Base-by-base conservation (phyloP, 2,888 invertebrate genomes). In the Agrochola circellaris region DNA sequence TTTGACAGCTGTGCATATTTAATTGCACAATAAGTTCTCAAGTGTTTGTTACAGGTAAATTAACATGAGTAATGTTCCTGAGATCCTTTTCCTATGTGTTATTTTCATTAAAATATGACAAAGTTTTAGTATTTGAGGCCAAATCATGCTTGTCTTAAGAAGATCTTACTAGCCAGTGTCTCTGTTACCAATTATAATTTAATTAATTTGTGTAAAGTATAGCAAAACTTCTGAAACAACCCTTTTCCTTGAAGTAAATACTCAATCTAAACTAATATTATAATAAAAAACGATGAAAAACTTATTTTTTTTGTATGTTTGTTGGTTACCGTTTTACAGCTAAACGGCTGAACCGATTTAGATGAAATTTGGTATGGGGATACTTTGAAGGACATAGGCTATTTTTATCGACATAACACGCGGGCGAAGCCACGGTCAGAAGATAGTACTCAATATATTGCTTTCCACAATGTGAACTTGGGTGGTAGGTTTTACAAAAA, bases 11-110 rank as follows among this genome's bases (percentile, higher is more conserved):
- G 9, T 42, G 9, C 9, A 13, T 30, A 9, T 20, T 48, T 30
- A 45, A 23, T 79, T 62, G 54, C 54, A 80, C 26, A 71, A 62
- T 45, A 54, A 34, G 1, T 20, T 45, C 20, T 62, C 54, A 80
- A 72, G 77, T 62, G 7, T 71, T 26, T 62, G 0, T 30, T 13
- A 13, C 11, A 42, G 30, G 15, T 34, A 51, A 74, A 42, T 51
- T 1, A 3, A 23, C 1, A 62, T 72, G 61, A 72, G 15, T 80
- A 80, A 72, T 1, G 15, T 13, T 60, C 11, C 11, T 30, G 17
- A 34, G 3, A 61, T 70, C 2, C 23, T 45, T 51, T 42, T 23
- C 5, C 8, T 38, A 45, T 6, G 17, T 45, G 2, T 64, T 60
- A 64, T 73, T 54, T 64, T 26, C 8, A 54, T 3, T 11, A 42